Evolutionary conservation across 2,888 invertebrate species (phyloP), one percentile per base, ranked within the genome.

Genomic region (Acanthopleura granulata): DNA sequence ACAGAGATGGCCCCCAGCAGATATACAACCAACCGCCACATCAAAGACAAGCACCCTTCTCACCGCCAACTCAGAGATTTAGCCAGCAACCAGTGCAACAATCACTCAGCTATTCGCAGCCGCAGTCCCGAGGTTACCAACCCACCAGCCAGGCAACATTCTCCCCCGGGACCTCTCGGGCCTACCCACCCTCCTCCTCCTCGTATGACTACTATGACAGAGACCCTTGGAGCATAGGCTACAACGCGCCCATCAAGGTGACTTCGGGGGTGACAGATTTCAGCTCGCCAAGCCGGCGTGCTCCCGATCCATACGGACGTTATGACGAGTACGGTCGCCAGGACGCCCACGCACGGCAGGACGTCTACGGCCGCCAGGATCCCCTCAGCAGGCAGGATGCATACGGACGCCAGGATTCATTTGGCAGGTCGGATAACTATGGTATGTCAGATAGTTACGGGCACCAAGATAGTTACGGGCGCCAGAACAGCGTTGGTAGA

Each of bases 21-120:
- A 66, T 9, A 66, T 27, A 16, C 22, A 16, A 18, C 25, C 29
- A 18, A 22, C 66, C 6, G 25, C 66, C 22, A 66, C 66, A 66
- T 12, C 66, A 66, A 27, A 22, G 25, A 66, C 66, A 66, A 27
- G 66, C 66, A 18, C 66, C 66, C 6, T 66, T 66, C 66, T 66
- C 66, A 22, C 29, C 66, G 6, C 22, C 66, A 66, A 22, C 66
- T 1, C 22, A 27, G 25, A 27, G 66, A 27, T 66, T 27, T 66
- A 6, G 4, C 6, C 29, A 9, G 6, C 66, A 18, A 16, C 22
- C 22, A 16, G 16, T 27, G 29, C 22, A 27, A 25, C 66, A 66
- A 66, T 3, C 18, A 15, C 25, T 6, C 3, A 16, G 22, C 16
- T 27, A 22, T 66, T 22, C 29, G 4, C 29, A 22, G 66, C 25